A percentile compares a stretch with the other conserved stretches of the same genome.
Evolutionary conservation across 2,797 vertebrate species (phyloP).

Genomic region (Cygnus olor): DNA sequence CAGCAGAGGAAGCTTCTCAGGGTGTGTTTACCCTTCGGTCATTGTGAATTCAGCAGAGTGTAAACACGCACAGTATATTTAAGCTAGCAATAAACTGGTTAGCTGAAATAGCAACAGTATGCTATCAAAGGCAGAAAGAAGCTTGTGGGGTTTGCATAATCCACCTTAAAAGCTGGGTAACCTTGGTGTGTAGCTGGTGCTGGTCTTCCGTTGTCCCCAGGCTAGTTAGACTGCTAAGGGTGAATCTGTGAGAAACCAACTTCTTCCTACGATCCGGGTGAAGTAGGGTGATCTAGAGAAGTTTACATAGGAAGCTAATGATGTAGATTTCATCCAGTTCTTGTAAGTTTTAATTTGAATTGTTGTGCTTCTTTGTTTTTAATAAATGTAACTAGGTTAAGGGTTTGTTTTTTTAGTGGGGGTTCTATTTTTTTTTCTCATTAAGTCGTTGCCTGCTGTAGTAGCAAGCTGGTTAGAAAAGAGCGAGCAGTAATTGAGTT

Average conservation of each 20-base stretch:
- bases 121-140: background rate
- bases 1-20: background rate
- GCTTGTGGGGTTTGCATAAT: background rate
- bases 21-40: slow-evolving; percentile 26
- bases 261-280: background rate
- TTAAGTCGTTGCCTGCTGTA: background rate
- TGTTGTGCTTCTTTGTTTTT: background rate
- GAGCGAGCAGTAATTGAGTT: background rate
- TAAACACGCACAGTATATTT: slow-evolving; percentile 22
- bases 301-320: background rate
- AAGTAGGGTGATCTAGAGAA: background rate
- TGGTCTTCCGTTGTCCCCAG: background rate
- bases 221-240: background rate
- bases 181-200: background rate
- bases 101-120: background rate
- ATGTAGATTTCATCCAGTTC: slow-evolving; percentile 19
- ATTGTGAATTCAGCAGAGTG: background rate
- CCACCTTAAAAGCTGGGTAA: slow-evolving; percentile 41
- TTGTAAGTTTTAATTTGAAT: background rate
- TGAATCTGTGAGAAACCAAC: background rate
- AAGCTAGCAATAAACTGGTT: slow-evolving; percentile 25
- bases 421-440: background rate
- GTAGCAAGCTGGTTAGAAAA: background rate
- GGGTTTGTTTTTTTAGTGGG: background rate
- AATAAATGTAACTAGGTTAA: background rate